phyloP scores from a whole-genome alignment of 2,888 invertebrate genomes.

The Tipula unca region DNA sequence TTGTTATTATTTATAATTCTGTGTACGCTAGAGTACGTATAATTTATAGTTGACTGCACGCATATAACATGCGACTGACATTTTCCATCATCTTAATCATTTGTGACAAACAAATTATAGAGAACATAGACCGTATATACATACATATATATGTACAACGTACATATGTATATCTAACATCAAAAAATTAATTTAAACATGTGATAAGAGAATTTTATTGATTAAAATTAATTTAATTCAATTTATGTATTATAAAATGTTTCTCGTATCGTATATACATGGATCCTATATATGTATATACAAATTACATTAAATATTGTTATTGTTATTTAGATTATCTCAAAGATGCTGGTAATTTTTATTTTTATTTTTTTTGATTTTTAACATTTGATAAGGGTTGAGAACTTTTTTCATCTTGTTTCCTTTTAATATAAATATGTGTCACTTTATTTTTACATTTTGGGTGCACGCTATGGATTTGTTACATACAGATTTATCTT shows the following conservation, averaged over 20 bases:
- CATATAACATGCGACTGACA: background rate
- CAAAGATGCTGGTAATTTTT: background rate
- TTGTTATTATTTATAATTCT: background rate
- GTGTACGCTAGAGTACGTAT: background rate
- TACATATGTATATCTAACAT: background rate
- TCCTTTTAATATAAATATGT: background rate
- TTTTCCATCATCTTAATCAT: background rate
- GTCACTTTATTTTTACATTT: background rate
- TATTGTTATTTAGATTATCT: background rate
- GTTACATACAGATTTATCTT: background rate
- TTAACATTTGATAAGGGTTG: background rate
- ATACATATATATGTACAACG: background rate
- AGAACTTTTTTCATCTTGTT: background rate
- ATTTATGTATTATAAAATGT: background rate
- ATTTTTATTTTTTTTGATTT: background rate
- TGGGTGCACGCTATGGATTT: background rate
- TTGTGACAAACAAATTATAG: background rate
- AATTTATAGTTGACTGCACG: background rate
- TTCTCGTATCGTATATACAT: background rate
- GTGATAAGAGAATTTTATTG: constrained; percentile 14
- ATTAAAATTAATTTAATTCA: background rate
- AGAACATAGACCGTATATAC: background rate
- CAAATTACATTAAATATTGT: background rate
- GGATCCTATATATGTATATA: background rate
- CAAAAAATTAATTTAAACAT: background rate